Percentiles rank a stretch among this genome's conserved stretches.
These are phyloP conservation scores for Danionella cerebrum DNA, from an alignment of 2,113 vertebrate species.

Conservation along the genomic window DNA sequence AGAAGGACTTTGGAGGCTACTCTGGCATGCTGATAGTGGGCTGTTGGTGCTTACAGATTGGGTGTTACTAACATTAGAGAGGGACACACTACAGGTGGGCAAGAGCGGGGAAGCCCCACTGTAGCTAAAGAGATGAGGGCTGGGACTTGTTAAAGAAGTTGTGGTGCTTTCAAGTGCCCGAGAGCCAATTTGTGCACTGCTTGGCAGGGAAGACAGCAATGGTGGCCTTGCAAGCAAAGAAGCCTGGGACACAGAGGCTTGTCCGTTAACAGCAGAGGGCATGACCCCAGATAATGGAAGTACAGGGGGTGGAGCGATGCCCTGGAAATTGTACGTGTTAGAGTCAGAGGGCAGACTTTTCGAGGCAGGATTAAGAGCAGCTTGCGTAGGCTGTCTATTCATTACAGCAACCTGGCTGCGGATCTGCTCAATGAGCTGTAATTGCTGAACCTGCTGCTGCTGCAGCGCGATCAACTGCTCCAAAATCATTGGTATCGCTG, in stretches of 20 bases:
- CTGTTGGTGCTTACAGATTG: constrained; percentile 70
- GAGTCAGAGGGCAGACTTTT: constrained; percentile 57
- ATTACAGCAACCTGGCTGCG: constrained; percentile 91
- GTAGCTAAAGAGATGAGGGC: constrained; percentile 54
- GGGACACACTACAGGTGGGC: constrained; percentile 57
- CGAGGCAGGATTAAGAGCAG: constrained; percentile 62
- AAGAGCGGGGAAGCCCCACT: constrained; percentile 56
- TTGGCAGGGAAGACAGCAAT: constrained; percentile 62
- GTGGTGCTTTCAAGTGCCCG: constrained; percentile 58
- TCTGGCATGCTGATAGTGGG: constrained; percentile 67
- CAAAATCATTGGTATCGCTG: constrained; percentile 87
- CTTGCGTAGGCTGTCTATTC: constrained; percentile 74
- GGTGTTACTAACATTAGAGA: constrained; percentile 43
- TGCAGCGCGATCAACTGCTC: constrained; percentile 90
- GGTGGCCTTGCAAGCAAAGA: constrained; percentile 63
- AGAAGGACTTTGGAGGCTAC: constrained; percentile 67
- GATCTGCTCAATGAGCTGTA: constrained; percentile 96
- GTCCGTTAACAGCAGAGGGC: constrained; percentile 58
- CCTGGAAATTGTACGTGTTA: constrained; percentile 67
- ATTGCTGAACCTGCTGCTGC: constrained; percentile 93
- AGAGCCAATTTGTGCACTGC: constrained; percentile 59
- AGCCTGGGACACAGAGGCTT: constrained; percentile 55
- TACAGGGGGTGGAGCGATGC: constrained; percentile 60
- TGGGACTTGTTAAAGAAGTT: constrained; percentile 52
- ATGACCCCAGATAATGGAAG: constrained; percentile 73